Conservation (phyloP, 1,140 invertebrate genomes). For the Pseudoatta argentina region DNA sequence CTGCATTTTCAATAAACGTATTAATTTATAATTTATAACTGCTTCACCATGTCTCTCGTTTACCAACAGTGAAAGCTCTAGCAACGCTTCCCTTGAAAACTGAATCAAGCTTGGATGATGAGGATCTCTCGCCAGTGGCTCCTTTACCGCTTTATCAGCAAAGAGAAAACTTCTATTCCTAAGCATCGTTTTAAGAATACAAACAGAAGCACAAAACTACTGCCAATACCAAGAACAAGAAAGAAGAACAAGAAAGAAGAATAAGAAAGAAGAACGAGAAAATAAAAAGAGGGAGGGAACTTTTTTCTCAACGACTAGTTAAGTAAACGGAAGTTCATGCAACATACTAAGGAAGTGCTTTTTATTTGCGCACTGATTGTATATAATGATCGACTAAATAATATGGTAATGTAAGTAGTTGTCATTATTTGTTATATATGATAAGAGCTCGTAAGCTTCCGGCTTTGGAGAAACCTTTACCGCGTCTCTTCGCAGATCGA, state of each 20-base stretch:
- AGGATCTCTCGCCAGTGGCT: constrained; percentile 89
- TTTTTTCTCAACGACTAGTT: background rate
- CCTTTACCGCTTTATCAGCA: constrained; percentile 93
- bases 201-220: constrained; percentile 50
- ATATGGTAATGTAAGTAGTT: constrained; percentile 61
- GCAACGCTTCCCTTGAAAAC: constrained; percentile 88
- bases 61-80: constrained; percentile 91
- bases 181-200: constrained; percentile 75
- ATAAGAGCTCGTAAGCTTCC: constrained; percentile 26
- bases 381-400: constrained; percentile 66
- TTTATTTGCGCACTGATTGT: constrained; percentile 57
- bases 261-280: constrained; percentile 37
- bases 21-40: background rate
- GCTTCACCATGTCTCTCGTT: constrained; percentile 11
- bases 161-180: constrained; percentile 94
- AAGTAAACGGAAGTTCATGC: background rate
- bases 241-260: constrained; percentile 55
- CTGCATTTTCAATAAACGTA: constrained; percentile 20
- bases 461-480: constrained; percentile 37
- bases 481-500: constrained; percentile 36
- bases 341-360: constrained; percentile 31
- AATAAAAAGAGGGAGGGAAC: background rate
- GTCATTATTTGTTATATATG: constrained; percentile 14
- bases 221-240: constrained; percentile 64
- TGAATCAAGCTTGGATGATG: constrained; percentile 87